A percentile compares a stretch with the other conserved stretches of the same genome.
Conservation (phyloP, 35 echinoderm and acorn worm species). For the Apostichopus parvimensis region DNA sequence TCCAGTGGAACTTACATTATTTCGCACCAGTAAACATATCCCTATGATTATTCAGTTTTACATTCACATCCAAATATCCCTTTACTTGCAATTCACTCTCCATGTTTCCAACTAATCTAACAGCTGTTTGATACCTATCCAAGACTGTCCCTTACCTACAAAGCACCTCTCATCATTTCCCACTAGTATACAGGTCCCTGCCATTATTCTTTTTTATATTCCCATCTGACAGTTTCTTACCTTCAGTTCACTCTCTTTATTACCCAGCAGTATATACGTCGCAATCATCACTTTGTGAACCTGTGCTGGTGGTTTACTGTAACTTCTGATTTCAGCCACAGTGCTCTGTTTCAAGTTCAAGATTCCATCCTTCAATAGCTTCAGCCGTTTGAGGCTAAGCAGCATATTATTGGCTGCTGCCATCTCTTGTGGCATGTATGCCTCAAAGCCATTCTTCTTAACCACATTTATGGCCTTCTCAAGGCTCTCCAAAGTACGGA, state of each 20-base stretch:
- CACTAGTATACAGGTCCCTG: too few relatives aligned
- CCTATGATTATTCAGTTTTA: too few relatives aligned
- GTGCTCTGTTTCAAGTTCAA: conserved; percentile 96
- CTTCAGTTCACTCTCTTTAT: conserved; percentile 84
- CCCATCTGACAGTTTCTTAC: conserved; percentile 27
- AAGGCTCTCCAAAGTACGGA: conserved; percentile 78
- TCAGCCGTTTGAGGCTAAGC: conserved; percentile 84
- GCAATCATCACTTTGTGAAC: conserved; percentile 95
- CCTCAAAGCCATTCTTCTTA: conserved; percentile 94
- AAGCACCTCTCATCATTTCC: too few relatives aligned
- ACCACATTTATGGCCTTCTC: conserved; percentile 90
- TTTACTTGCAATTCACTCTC: too few relatives aligned
- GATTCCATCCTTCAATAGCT: conserved; percentile 85
- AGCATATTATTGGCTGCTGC: conserved; percentile 95
- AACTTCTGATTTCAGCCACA: conserved; percentile 95
- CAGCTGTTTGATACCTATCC: too few relatives aligned
- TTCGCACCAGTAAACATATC: too few relatives aligned
- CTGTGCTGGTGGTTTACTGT: conserved; percentile 79
- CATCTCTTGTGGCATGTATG: conserved; percentile 91
- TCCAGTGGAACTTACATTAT: too few relatives aligned
- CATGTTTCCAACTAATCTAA: too few relatives aligned
- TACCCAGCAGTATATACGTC: conserved; percentile 95
- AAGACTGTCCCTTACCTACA: too few relatives aligned
- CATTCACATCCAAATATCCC: too few relatives aligned
- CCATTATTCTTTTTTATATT: too few relatives aligned